Conservation (phyloP, 2,113 vertebrate genomes). For the Globicephala melas region DNA sequence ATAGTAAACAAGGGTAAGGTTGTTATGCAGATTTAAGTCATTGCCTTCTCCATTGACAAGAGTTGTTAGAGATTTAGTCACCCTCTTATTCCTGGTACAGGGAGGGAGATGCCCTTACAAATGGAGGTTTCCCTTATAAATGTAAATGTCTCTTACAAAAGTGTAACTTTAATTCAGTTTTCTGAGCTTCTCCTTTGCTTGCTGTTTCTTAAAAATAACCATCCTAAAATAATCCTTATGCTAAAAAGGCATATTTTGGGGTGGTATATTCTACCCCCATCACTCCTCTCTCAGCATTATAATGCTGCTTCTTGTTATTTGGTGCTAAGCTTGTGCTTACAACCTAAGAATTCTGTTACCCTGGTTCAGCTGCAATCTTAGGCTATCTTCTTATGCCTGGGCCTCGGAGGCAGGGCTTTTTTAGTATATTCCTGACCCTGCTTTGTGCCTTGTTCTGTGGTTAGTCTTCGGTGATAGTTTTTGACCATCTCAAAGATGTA, state of each 20-base stretch:
- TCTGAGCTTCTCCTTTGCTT: background rate
- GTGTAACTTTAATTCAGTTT: background rate
- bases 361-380: background rate
- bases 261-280: background rate
- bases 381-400: background rate
- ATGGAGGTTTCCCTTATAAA: background rate
- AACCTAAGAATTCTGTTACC: background rate
- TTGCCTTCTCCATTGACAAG: background rate
- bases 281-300: background rate
- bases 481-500: background rate
- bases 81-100: background rate
- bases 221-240: background rate
- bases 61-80: too few species aligned
- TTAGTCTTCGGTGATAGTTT: background rate
- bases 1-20: background rate
- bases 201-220: background rate
- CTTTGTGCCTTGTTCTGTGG: background rate
- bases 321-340: background rate
- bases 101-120: background rate
- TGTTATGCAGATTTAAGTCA: background rate
- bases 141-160: background rate
- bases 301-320: background rate
- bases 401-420: background rate
- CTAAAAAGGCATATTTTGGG: too few species aligned
- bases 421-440: background rate